These are phyloP conservation scores for Epinotia bilunana DNA, from an alignment of 2,888 invertebrate genomes.

Conservation along the genomic window DNA sequence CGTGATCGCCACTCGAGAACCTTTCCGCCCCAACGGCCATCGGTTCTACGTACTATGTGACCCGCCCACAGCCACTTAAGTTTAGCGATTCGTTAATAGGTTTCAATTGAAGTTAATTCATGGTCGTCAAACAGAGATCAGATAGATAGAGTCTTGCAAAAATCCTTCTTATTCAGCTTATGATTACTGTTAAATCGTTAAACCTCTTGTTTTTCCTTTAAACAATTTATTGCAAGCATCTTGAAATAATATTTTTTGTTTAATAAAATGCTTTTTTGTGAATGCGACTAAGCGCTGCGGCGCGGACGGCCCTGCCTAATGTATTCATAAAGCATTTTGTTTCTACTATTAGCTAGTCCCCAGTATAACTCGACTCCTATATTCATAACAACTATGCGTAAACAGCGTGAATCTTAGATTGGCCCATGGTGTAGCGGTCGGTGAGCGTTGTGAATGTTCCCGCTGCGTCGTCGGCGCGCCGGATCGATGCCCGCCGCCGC, in stretches of 20 bases:
- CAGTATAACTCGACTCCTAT: background rate
- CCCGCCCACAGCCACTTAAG: too few species aligned
- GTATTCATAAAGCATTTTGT: background rate
- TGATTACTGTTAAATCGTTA: too few species aligned
- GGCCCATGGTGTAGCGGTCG: background rate
- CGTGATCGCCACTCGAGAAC: too few species aligned
- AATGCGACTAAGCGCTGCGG: conserved; percentile 52
- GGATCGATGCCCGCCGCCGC: conserved; percentile 62
- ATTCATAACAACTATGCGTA: background rate
- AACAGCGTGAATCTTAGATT: background rate
- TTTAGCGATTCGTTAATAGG: background rate
- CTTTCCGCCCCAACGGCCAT: too few species aligned
- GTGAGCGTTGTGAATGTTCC: background rate
- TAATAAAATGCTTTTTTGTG: background rate
- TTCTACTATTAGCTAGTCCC: background rate
- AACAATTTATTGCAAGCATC: too few species aligned
- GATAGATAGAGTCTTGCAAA: too few species aligned
- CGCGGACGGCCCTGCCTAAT: conserved; percentile 24
- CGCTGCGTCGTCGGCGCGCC: conserved; percentile 54
- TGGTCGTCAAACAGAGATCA: background rate
- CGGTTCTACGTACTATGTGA: too few species aligned
- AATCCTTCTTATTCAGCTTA: too few species aligned
- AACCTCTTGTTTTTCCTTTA: too few species aligned
- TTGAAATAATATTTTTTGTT: too few species aligned
- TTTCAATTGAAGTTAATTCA: background rate